Evolutionary conservation across 2,888 invertebrate species (phyloP).

Genomic region (Sturmia bella): DNA sequence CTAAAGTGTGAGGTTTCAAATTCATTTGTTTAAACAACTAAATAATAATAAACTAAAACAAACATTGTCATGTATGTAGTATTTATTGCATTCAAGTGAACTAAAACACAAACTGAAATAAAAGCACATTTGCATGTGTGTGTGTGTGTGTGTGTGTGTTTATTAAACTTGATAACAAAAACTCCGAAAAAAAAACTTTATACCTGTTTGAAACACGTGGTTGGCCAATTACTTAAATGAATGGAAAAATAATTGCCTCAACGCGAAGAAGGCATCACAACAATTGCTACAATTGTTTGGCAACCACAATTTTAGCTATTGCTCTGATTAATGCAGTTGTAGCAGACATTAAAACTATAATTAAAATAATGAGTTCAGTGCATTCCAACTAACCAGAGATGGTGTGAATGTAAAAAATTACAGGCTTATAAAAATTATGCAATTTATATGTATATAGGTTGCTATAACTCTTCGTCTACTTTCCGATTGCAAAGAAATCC

Average conservation of each 20-base stretch:
- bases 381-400: background rate
- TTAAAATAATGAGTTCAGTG: slow-evolving; percentile 24
- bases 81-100: slow-evolving; percentile 44
- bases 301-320: slow-evolving; percentile 24
- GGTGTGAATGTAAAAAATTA: no score
- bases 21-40: slow-evolving; percentile 50
- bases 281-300: slow-evolving; percentile 49
- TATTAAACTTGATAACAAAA: slow-evolving; percentile 4
- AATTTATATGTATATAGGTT: no score
- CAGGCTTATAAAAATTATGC: no score
- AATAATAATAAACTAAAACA: slow-evolving; percentile 36
- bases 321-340: slow-evolving; percentile 22
- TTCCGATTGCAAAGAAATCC: no score
- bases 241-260: slow-evolving; percentile 3
- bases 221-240: slow-evolving; percentile 40
- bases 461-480: no score
- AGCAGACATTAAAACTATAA: background rate
- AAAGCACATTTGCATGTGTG: no score
- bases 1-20: background rate
- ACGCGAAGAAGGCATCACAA: slow-evolving; percentile 35
- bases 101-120: background rate
- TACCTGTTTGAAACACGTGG: slow-evolving; percentile 41
- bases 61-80: slow-evolving; percentile 32
- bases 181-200: slow-evolving; percentile 18
- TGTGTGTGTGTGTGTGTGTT: background rate